Evolutionary conservation across 2,888 invertebrate species (phyloP), one percentile per base, ranked within the genome.

Genomic region (Troides aeacus): DNA sequence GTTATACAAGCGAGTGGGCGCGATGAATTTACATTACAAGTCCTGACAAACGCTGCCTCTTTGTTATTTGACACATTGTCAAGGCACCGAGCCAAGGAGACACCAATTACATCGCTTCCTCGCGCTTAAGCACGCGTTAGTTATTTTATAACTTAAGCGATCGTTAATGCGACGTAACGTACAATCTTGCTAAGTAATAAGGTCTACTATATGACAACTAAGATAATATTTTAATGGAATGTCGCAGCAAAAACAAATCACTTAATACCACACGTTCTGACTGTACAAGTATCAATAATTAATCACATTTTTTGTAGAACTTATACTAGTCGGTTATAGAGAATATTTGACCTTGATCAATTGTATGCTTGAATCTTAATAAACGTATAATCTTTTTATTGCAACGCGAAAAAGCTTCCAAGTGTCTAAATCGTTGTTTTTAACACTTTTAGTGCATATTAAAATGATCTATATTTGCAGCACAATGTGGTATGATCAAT

Each of bases 1-100:
- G 70, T 72, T 73, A 65, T 71, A 70, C 70, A 64, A 68, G 72
- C 68, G 76, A 80, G 87, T 88, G 81, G 88, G 89, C 79, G 82
- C 80, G 72, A 77, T 72, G 72, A 73, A 87, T 89, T 89, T 84
- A 77, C 85, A 87, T 86, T 81, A 84, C 84, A 75, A 77, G 84
- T 83, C 74, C 74, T 81, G 78, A 84, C 78, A 81, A 82, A 85
- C 85, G 82, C 77, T 74, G 71, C 75, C 77, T 82, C 84, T 86
- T 87, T 85, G 84, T 85, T 79, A 79, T 79, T 81, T 84, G 84
- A 86, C 84, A 82, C 85, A 86, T 83, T 89, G 86, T 85, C 88
- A 89, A 89, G 87, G 87, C 82, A 80, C 75, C 68, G 74, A 79
- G 80, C 81, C 86, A 86, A 87, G 84, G 84, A 83, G 80, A 84